These are phyloP conservation scores for Bostrychus sinensis DNA, from an alignment of 2,113 vertebrate genomes.

Conservation along the genomic window DNA sequence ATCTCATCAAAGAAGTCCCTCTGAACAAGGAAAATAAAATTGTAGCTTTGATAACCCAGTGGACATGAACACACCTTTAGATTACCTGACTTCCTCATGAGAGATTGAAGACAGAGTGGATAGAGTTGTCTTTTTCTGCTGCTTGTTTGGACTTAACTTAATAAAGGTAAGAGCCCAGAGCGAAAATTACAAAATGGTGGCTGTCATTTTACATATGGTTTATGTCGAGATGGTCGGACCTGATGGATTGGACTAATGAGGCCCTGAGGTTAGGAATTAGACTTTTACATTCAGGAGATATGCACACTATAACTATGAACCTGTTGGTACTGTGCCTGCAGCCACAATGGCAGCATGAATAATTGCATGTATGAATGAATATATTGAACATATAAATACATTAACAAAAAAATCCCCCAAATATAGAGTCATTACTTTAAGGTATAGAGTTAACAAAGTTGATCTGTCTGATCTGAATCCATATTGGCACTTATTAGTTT, in stretches of 20 bases:
- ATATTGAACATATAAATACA: too few relatives aligned
- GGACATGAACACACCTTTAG: conserved; percentile 21
- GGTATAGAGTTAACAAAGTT: too few relatives aligned
- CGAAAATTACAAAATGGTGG: conserved; percentile 22
- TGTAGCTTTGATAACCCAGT: neutral
- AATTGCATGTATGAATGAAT: conserved; percentile 28
- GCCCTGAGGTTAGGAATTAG: neutral
- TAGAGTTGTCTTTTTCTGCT: conserved; percentile 3
- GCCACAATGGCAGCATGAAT: conserved; percentile 36
- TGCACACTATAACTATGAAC: neutral
- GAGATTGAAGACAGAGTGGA: neutral
- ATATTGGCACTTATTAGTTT: too few relatives aligned
- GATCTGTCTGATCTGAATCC: too few relatives aligned
- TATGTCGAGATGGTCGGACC: neutral
- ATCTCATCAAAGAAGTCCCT: neutral
- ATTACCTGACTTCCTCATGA: conserved; percentile 9
- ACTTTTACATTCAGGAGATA: conserved; percentile 4
- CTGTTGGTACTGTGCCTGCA: conserved; percentile 31
- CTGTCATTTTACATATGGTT: conserved; percentile 8
- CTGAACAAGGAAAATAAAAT: neutral
- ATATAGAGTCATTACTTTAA: too few relatives aligned
- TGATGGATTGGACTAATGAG: neutral
- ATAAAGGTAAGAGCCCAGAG: conserved; percentile 5
- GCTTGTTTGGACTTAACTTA: neutral
- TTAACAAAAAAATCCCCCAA: too few relatives aligned